Evolutionary conservation across 1,140 invertebrate genomes (phyloP).

Genomic region (Nebria ingens): DNA sequence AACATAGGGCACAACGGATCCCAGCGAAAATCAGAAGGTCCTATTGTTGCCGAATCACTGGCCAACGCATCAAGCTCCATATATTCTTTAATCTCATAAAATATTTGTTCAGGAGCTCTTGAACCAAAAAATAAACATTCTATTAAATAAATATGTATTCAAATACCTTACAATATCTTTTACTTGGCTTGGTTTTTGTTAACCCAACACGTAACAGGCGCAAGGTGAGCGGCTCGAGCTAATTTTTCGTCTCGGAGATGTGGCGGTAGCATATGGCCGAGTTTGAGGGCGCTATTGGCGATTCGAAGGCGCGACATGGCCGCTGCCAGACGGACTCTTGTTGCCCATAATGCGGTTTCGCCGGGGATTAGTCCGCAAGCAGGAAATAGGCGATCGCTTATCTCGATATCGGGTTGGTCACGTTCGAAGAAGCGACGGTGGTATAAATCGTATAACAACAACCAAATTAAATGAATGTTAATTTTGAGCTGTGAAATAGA

Average conservation of each 20-base stretch:
- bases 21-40: conserved; percentile 45
- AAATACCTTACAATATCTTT: conserved; percentile 20
- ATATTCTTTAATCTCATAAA: neutral
- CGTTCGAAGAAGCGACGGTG: conserved; percentile 43
- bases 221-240: conserved; percentile 43
- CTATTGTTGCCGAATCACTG: conserved; percentile 6
- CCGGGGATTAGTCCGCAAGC: conserved; percentile 38
- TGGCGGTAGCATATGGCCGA: conserved; percentile 52
- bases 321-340: conserved; percentile 54
- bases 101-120: neutral
- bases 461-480: conserved; percentile 41
- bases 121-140: neutral
- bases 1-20: conserved; percentile 62
- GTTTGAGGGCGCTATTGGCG: conserved; percentile 51
- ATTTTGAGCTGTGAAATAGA: conserved; percentile 28
- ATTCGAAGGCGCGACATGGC: conserved; percentile 57
- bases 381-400: conserved; percentile 35
- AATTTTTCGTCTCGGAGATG: conserved; percentile 56
- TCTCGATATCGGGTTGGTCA: conserved; percentile 27
- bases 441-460: conserved; percentile 52
- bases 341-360: conserved; percentile 48
- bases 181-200: conserved; percentile 59
- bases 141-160: no score
- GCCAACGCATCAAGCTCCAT: neutral
- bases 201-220: conserved; percentile 61